Percentiles rank a stretch among this genome's conserved stretches.
These are phyloP conservation scores for Spea multiplicata DNA, from an alignment of 2,113 vertebrate genomes.

Conservation along the genomic window DNA sequence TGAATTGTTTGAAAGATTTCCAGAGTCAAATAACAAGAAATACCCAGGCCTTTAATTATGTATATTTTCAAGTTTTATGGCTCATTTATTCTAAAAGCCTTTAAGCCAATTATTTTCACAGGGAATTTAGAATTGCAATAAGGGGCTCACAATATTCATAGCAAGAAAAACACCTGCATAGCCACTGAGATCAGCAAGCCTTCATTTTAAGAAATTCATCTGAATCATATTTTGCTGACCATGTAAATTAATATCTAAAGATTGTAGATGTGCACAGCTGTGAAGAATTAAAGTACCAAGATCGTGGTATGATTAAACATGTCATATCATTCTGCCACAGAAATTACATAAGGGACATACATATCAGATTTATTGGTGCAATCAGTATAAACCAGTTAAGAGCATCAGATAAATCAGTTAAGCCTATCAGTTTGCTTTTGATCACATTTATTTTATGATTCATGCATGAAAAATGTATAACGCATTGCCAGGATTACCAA, in stretches of 20 bases:
- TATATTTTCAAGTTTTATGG: slow-evolving; percentile 5
- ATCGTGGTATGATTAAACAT: slow-evolving; percentile 10
- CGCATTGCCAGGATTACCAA: slow-evolving; percentile 24
- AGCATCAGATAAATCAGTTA: slow-evolving; percentile 15
- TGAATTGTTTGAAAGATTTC: background rate
- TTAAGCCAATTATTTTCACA: slow-evolving; percentile 16
- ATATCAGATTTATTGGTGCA: slow-evolving; percentile 30
- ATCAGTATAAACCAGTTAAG: slow-evolving; percentile 15
- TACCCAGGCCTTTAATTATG: background rate
- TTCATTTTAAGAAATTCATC: slow-evolving; percentile 5
- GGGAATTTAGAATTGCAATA: slow-evolving; percentile 2
- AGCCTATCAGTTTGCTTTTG: slow-evolving; percentile 20
- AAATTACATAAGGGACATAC: background rate
- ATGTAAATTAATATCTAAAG: background rate
- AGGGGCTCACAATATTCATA: background rate
- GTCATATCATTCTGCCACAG: slow-evolving; percentile 8
- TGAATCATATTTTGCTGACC: background rate
- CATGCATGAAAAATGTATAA: slow-evolving; percentile 35
- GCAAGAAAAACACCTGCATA: slow-evolving; percentile 23
- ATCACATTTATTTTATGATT: slow-evolving; percentile 15
- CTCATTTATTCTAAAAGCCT: background rate
- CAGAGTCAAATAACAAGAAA: background rate
- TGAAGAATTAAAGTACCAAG: slow-evolving; percentile 13
- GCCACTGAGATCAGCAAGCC: slow-evolving; percentile 4
- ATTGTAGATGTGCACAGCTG: slow-evolving; percentile 27